These are phyloP conservation scores for Kuschelorhynchus macadamiae DNA, from an alignment of 2,888 invertebrate species.

Conservation along the genomic window DNA sequence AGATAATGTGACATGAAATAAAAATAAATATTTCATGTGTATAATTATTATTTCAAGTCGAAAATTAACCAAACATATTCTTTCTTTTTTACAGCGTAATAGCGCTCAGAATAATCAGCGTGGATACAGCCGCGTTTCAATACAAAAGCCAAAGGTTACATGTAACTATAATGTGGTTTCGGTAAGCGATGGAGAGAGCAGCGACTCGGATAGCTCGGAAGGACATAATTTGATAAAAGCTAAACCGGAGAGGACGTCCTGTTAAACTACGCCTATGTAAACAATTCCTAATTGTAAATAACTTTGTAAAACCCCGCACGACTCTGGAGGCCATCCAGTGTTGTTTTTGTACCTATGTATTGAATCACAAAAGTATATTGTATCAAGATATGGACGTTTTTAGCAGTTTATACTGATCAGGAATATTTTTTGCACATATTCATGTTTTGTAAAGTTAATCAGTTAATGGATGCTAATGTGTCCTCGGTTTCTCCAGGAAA, in stretches of 20 bases:
- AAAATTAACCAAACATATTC: too few species aligned
- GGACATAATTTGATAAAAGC: constrained; percentile 62
- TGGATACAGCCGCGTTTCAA: constrained; percentile 68
- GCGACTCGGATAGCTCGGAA: constrained; percentile 66
- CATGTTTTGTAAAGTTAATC: too few species aligned
- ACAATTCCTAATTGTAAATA: constrained; percentile 56
- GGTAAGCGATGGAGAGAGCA: constrained; percentile 67
- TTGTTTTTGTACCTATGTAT: constrained; percentile 47
- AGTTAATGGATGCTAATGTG: too few species aligned
- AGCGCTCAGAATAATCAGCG: constrained; percentile 64
- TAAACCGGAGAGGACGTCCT: constrained; percentile 64
- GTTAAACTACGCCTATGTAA: constrained; percentile 56
- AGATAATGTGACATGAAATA: too few species aligned
- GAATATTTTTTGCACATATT: too few species aligned
- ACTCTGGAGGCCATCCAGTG: constrained; percentile 32
- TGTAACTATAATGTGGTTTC: constrained; percentile 69
- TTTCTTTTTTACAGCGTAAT: constrained; percentile 63
- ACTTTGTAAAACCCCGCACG: constrained; percentile 46
- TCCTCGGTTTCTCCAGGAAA: too few species aligned
- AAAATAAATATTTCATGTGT: too few species aligned
- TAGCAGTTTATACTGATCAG: constrained; percentile 29
- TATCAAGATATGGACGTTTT: constrained; percentile 35
- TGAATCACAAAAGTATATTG: constrained; percentile 43
- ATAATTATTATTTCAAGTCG: too few species aligned
- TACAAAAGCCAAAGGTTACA: constrained; percentile 69